Conservation (phyloP, 2,113 vertebrate species). For the Chloroceryle aenea region DNA sequence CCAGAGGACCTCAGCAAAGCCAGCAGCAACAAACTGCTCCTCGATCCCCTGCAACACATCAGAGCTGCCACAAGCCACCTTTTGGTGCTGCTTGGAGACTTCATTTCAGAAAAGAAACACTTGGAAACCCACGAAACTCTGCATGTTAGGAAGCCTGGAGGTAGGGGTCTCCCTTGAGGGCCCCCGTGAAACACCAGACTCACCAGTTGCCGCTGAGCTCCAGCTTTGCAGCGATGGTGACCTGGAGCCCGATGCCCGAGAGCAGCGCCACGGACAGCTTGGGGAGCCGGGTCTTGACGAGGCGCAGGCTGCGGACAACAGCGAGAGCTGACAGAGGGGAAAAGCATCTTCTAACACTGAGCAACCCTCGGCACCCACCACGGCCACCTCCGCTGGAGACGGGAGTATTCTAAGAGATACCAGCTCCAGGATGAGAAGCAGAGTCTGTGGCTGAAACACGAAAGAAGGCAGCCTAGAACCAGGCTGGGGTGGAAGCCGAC, state of each 20-base stretch:
- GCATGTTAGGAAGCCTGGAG: accelerated
- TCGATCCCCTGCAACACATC: not conserved
- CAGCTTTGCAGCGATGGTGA: not conserved
- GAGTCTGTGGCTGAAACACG: not conserved
- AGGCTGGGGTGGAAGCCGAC: not conserved
- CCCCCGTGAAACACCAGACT: accelerated
- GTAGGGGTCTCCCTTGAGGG: not conserved
- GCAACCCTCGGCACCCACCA: not conserved
- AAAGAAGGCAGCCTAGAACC: not conserved
- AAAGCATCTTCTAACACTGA: not conserved
- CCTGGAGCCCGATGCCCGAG: not conserved
- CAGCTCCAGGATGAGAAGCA: not conserved
- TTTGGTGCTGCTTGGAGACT: not conserved
- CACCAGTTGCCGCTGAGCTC: slow-evolving; percentile 45
- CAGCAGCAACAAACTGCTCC: not conserved
- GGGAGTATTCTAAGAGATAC: accelerated
- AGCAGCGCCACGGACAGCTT: not conserved
- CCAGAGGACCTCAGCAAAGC: not conserved
- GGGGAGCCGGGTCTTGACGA: not conserved
- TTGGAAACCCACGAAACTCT: accelerated
- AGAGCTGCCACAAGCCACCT: not conserved
- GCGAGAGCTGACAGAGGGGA: not conserved
- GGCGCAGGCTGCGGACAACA: slow-evolving; percentile 30
- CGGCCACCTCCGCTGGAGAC: not conserved
- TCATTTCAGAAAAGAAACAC: not conserved